phyloP scores from a whole-genome alignment of 2,113 vertebrate species.

The Motacilla tschutschensis region DNA sequence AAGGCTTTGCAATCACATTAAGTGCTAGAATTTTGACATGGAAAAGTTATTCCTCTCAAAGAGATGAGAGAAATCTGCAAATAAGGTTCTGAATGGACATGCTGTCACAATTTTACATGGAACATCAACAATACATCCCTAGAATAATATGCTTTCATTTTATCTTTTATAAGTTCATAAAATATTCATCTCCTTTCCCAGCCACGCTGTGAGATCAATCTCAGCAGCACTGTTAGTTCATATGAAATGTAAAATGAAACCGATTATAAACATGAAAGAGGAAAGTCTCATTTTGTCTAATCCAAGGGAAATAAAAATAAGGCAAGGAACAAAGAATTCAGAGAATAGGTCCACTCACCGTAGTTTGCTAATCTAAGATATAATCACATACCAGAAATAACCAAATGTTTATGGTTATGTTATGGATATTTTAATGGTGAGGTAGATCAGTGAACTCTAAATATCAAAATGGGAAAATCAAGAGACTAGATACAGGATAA shows the following conservation, averaged over 20 bases:
- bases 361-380: not conserved
- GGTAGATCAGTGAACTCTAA: not conserved
- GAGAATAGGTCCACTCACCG: not conserved
- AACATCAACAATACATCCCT: slow-evolving; percentile 27
- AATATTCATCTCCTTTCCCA: slow-evolving; percentile 40
- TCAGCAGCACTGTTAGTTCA: slow-evolving; percentile 21
- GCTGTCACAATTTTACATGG: slow-evolving; percentile 8
- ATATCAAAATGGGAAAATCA: not conserved
- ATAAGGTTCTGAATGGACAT: slow-evolving; percentile 42
- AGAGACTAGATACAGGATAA: not conserved
- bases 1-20: slow-evolving; percentile 8
- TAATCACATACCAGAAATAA: not conserved
- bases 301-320: slow-evolving; percentile 10
- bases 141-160: slow-evolving; percentile 48
- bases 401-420: not conserved
- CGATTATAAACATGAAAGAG: slow-evolving; percentile 41
- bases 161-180: slow-evolving; percentile 36
- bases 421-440: not conserved
- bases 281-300: slow-evolving; percentile 22
- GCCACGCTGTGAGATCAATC: slow-evolving; percentile 14
- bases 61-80: not conserved
- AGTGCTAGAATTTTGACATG: not conserved
- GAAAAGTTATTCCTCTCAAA: slow-evolving; percentile 7
- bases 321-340: not conserved
- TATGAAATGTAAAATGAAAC: slow-evolving; percentile 29